These are phyloP conservation scores for Myotis davidii DNA, from an alignment of 2,113 vertebrate genomes.

Conservation along the genomic window DNA sequence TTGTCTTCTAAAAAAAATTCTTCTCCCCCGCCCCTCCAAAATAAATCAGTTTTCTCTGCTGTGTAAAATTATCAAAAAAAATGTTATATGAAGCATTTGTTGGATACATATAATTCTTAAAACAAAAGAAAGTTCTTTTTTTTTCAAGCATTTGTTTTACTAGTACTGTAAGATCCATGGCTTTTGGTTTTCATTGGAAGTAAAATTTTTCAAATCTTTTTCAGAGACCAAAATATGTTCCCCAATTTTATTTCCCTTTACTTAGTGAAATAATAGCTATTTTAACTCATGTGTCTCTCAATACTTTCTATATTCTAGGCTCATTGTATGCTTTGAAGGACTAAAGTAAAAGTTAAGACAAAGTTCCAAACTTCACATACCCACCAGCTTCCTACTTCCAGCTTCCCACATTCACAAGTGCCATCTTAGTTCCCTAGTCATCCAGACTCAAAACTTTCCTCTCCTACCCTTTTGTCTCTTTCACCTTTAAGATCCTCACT, in stretches of 20 bases:
- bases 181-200: neutral
- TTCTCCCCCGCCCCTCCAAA: neutral
- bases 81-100: neutral
- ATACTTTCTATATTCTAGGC: neutral
- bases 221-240: slow-evolving; percentile 21
- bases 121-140: neutral
- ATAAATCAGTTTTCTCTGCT: neutral
- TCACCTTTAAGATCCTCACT: neutral
- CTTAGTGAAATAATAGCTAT: neutral
- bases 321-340: neutral
- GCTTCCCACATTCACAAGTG: neutral
- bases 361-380: neutral
- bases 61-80: slow-evolving; percentile 13
- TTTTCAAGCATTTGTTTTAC: neutral
- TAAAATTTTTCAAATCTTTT: neutral
- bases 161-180: neutral
- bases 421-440: neutral
- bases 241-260: neutral
- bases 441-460: neutral
- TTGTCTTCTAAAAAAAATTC: neutral
- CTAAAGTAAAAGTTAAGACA: neutral
- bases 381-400: neutral
- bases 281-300: neutral
- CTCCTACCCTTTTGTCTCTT: neutral
- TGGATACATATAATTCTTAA: slow-evolving; percentile 21